Evolutionary conservation across 2,797 vertebrate species (phyloP), one percentile per base, ranked within the genome.

Genomic region (Gymnoscopelus braueri): DNA sequence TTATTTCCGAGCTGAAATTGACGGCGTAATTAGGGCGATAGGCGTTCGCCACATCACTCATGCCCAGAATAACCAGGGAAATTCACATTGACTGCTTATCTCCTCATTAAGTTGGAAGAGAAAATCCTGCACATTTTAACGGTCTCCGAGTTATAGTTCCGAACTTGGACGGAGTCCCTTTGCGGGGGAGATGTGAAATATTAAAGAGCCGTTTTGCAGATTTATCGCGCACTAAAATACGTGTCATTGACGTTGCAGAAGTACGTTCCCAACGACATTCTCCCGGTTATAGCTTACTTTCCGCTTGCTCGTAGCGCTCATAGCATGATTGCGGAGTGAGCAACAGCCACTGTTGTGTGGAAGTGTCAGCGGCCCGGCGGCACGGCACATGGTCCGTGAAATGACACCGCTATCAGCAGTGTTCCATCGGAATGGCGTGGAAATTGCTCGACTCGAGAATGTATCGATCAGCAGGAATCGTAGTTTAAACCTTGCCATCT

Each of bases 71-170:
- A 78, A 77, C 61, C 59, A 68, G 65, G 78, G 80, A 75, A 83
- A 82, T 89, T 88, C 75, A 80, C 84, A 86, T 84, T 77, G 75
- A 77, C 73, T 76, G 80, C 84, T 89, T 89, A 90, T 91, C 88
- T 89, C 80, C 87, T 90, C 83, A 88, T 90, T 91, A 89, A 84
- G 82, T 73, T 74, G 63, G 71, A 39, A 70, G 63, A 81, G 82
- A 87, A 88, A 88, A 84, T 87, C 78, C 77, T 72, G 84, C 72
- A 69, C 58, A 3, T 85, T 85, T 84, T 79, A 85, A 89, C 84
- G 71, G 81, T 78, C 82, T 81, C 68, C 64, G 71, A 67, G 82
- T 81, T 79, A 29, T 12, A 50, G 78, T 15, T 68, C 62, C 77
- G 87, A 84, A 29, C 4, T 77, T 81, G 75, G 67, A 63, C 74